Percentiles rank a stretch among this genome's conserved stretches.
These are phyloP conservation scores for Nomada flava DNA, from an alignment of 2,888 invertebrate species.

Conservation along the genomic window DNA sequence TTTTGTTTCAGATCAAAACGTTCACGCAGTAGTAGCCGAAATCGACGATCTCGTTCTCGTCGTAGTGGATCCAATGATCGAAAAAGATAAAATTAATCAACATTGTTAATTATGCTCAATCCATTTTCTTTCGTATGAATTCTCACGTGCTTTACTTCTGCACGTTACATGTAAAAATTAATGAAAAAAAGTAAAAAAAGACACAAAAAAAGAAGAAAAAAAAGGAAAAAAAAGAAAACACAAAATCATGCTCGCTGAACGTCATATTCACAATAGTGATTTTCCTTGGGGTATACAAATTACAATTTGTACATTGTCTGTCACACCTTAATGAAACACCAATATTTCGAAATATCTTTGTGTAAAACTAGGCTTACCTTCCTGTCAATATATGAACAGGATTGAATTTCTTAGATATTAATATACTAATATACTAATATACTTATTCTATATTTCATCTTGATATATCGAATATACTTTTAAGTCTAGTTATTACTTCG, in stretches of 20 bases:
- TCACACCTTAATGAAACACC: conserved; percentile 37
- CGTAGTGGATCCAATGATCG: conserved; percentile 83
- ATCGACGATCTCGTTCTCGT: conserved; percentile 81
- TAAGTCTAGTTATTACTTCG: conserved; percentile 63
- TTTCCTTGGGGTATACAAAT: conserved; percentile 14
- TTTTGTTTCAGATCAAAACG: conserved; percentile 79
- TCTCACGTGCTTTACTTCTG: conserved; percentile 50
- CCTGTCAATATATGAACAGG: conserved; percentile 55
- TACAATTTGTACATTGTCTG: conserved; percentile 63
- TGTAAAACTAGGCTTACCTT: conserved; percentile 51
- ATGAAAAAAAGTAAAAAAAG: neutral
- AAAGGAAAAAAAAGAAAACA: neutral
- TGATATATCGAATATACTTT: conserved; percentile 60
- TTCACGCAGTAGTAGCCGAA: conserved; percentile 81
- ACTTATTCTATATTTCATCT: conserved; percentile 53
- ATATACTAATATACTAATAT: conserved; percentile 54
- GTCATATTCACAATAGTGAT: conserved; percentile 33
- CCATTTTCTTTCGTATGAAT: conserved; percentile 49
- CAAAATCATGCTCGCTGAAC: conserved; percentile 9
- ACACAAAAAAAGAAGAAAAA: neutral
- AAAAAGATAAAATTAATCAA: conserved; percentile 78
- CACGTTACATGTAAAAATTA: conserved; percentile 43
- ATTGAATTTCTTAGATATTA: conserved; percentile 51
- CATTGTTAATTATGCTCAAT: conserved; percentile 63
- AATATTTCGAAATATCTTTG: conserved; percentile 42